A percentile compares a stretch with the other conserved stretches of the same genome.
Evolutionary conservation across 2,888 invertebrate genomes (phyloP).

Genomic region (Tetheella fluctuosa): DNA sequence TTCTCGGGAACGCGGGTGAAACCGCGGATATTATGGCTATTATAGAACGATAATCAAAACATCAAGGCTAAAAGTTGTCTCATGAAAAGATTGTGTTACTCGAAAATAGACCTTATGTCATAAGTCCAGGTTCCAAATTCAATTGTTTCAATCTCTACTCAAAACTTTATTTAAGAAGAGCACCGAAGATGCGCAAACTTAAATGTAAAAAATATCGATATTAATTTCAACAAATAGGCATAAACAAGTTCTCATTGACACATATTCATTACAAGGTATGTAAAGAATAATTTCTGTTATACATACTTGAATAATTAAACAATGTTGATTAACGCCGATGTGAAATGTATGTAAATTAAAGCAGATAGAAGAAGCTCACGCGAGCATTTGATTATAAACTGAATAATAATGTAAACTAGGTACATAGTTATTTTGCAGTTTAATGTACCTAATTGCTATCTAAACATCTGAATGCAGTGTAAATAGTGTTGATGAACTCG

Average conservation of each 20-base stretch:
- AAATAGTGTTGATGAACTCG: conserved; percentile 12
- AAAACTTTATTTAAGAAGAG: no score
- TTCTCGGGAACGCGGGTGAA: no score
- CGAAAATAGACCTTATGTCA: no score
- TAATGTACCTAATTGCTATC: conserved; percentile 9
- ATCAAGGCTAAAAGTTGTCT: no score
- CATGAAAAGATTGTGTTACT: no score
- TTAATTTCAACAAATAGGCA: background rate
- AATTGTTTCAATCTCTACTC: no score
- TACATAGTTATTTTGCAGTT: background rate
- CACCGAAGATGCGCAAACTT: background rate
- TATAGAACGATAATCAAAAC: no score
- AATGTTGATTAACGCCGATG: conserved; percentile 15
- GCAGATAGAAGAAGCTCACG: conserved; percentile 13
- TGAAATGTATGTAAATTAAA: conserved; percentile 19
- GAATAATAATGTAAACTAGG: conserved; percentile 8
- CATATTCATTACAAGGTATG: conserved; percentile 9
- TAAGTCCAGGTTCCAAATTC: no score
- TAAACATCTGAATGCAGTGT: conserved; percentile 10
- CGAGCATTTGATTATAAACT: conserved; percentile 11
- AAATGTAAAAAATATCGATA: background rate
- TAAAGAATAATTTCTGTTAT: conserved; percentile 10
- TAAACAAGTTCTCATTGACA: conserved; percentile 8
- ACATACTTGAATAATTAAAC: conserved; percentile 17
- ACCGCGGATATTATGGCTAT: no score